These are phyloP conservation scores for Tubiluchus corallicola DNA, from an alignment of 2,888 invertebrate genomes.

Conservation along the genomic window DNA sequence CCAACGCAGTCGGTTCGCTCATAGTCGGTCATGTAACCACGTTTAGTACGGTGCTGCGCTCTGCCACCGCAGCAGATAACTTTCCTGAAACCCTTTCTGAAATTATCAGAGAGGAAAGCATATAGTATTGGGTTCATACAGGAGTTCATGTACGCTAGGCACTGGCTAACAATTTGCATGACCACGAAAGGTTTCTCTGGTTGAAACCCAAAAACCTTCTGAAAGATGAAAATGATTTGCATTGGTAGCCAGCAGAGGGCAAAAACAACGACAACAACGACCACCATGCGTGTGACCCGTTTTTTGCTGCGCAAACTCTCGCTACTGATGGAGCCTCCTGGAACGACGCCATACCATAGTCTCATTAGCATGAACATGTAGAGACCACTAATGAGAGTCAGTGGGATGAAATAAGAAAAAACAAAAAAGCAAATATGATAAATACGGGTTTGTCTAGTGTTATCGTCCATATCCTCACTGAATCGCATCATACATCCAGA, in stretches of 20 bases:
- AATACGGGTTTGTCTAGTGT: constrained; percentile 32
- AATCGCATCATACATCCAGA: constrained; percentile 19
- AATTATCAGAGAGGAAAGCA: constrained; percentile 82
- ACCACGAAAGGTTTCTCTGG: constrained; percentile 32
- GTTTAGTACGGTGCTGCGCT: constrained; percentile 9
- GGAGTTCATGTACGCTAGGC: constrained; percentile 67
- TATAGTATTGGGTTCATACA: constrained; percentile 87
- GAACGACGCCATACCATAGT: constrained; percentile 55
- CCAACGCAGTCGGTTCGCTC: constrained; percentile 11
- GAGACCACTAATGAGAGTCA: constrained; percentile 63
- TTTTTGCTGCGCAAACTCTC: constrained; percentile 65
- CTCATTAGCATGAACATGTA: constrained; percentile 75
- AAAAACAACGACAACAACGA: constrained; percentile 75
- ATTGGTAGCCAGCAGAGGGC: constrained; percentile 87
- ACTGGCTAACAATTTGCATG: constrained; percentile 25
- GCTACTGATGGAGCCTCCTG: constrained; percentile 47
- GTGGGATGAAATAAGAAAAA: constrained; percentile 68
- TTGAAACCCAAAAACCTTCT: background rate
- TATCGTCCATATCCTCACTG: background rate
- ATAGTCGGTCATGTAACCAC: constrained; percentile 11
- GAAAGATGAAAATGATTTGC: constrained; percentile 41
- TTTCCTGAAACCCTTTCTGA: constrained; percentile 60
- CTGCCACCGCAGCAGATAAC: constrained; percentile 22
- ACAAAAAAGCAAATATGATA: constrained; percentile 60
- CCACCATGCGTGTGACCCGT: constrained; percentile 75